phyloP scores from a whole-genome alignment of 1,140 invertebrate genomes.

The Zaprionus africanus region DNA sequence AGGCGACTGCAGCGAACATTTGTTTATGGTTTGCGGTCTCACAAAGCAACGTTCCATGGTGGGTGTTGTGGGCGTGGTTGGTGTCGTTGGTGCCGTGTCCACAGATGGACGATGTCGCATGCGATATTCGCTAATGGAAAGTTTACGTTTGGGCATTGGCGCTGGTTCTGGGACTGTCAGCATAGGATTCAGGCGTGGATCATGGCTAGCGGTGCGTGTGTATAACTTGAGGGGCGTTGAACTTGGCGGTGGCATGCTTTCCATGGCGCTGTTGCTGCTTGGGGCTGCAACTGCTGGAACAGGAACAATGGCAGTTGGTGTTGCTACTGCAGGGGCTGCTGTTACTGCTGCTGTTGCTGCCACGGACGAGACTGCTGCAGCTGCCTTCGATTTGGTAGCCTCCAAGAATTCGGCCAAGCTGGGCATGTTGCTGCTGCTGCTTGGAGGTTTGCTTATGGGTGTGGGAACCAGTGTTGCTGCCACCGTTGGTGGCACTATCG shows the following conservation, averaged over 20 bases:
- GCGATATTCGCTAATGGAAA: slow-evolving; percentile 83
- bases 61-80: slow-evolving; percentile 49
- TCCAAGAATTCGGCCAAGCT: slow-evolving; percentile 68
- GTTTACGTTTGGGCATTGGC: slow-evolving; percentile 80
- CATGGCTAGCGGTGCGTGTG: slow-evolving; percentile 78
- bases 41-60: slow-evolving; percentile 51
- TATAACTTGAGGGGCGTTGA: slow-evolving; percentile 66
- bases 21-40: slow-evolving; percentile 72
- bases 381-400: slow-evolving; percentile 53
- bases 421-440: slow-evolving; percentile 46
- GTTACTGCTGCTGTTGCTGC: slow-evolving; percentile 5
- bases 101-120: slow-evolving; percentile 77
- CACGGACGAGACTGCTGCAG: slow-evolving; percentile 2
- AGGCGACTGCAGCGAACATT: slow-evolving; percentile 70
- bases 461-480: slow-evolving; percentile 14
- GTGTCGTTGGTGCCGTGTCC: slow-evolving; percentile 57
- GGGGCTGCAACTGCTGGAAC: slow-evolving; percentile 4
- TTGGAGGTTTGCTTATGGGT: slow-evolving; percentile 21
- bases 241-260: slow-evolving; percentile 59
- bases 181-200: slow-evolving; percentile 81
- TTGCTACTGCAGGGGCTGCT: background rate
- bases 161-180: slow-evolving; percentile 74
- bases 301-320: background rate
- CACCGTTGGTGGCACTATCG: background rate
- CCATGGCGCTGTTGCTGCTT: slow-evolving; percentile 12